Conservation (phyloP, 2,113 vertebrate genomes). For the Passer montanus region DNA sequence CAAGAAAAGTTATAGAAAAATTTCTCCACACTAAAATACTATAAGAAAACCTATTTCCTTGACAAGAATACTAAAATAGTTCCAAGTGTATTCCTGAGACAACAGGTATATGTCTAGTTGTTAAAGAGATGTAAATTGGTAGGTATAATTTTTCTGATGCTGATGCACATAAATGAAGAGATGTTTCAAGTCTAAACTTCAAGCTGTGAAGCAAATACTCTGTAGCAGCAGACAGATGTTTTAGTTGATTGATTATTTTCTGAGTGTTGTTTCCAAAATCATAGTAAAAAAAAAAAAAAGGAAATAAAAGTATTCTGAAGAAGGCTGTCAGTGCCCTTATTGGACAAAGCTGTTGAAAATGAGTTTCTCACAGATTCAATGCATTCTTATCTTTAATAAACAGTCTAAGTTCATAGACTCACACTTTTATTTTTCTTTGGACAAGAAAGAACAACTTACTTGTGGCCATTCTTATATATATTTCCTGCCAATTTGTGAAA, state of each 20-base stretch:
- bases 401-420: not conserved
- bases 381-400: not conserved
- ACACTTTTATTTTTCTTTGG: not conserved
- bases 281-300: not conserved
- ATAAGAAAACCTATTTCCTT: not conserved
- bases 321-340: not conserved
- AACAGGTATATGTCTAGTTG: not conserved
- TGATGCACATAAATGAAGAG: not conserved
- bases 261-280: not conserved
- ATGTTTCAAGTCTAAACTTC: not conserved
- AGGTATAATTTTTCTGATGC: not conserved
- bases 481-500: not conserved
- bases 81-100: not conserved
- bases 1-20: not conserved
- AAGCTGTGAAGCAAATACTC: conserved; percentile 2
- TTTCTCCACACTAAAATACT: not conserved
- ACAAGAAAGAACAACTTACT: not conserved
- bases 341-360: not conserved
- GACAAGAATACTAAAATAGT: not conserved
- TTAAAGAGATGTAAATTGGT: not conserved
- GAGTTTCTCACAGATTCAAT: not conserved
- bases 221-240: conserved; percentile 5
- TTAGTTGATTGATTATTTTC: not conserved
- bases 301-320: not conserved
- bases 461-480: not conserved